Evolutionary conservation across 64 coral and sea anemone species (phyloP).

Genomic region (Astreopora myriophthalma): DNA sequence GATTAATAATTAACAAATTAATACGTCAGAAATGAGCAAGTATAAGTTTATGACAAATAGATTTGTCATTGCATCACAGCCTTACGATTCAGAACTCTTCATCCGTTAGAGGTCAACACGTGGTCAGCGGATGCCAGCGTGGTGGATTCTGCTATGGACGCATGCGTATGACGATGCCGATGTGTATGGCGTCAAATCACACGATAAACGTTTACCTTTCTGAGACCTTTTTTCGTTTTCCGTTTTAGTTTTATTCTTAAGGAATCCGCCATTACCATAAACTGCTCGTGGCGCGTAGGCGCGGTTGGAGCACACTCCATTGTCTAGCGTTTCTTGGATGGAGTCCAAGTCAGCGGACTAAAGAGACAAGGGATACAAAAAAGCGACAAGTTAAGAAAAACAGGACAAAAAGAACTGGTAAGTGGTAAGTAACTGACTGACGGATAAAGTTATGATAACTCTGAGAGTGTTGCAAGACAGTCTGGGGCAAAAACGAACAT

Average conservation of each 20-base stretch:
- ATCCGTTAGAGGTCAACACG: neutral
- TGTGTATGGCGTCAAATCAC: neutral
- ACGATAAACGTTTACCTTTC: neutral
- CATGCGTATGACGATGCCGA: neutral
- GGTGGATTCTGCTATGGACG: neutral
- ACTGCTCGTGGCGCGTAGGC: neutral
- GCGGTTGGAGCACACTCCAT: conserved; percentile 26
- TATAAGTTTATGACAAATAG: neutral
- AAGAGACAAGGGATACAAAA: neutral
- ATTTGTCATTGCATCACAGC: neutral
- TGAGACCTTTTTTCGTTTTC: conserved; percentile 13
- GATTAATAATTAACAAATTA: neutral
- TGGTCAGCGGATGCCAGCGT: neutral
- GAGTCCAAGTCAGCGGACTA: conserved; percentile 2
- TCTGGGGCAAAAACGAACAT: no score
- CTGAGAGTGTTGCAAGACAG: no score
- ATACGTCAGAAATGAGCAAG: neutral
- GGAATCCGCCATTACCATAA: conserved; percentile 28
- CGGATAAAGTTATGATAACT: no score
- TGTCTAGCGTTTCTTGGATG: conserved; percentile 29
- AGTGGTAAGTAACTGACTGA: neutral
- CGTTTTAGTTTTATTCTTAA: conserved; percentile 36
- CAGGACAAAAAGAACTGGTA: neutral
- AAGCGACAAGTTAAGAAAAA: neutral
- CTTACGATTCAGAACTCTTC: neutral